Evolutionary conservation across 1,140 invertebrate species (phyloP), one percentile per base, ranked within the genome.

Genomic region (Nephila pilipes): DNA sequence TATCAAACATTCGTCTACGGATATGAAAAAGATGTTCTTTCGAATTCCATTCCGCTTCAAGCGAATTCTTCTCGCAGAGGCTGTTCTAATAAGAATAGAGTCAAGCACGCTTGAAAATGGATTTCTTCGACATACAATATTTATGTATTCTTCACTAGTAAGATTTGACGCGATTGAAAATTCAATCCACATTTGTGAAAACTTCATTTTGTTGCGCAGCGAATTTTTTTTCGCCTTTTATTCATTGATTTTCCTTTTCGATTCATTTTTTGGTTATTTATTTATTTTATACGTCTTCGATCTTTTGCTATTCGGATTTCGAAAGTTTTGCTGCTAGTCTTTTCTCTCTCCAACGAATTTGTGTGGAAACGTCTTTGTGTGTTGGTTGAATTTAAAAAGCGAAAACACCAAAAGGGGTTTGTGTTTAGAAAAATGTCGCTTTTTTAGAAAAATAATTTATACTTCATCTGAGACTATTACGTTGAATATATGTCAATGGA

Each of bases 121-220:
- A 85, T 85, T 85, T 85, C 55, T 58, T 25, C 54, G 54, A 10
- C 83, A 85, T 85, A 22, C 83, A 85, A 63, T 58, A 85, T 85
- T 57, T 85, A 85, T 85, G 16, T 36, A 60, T 58, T 85, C 83
- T 20, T 85, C n/a, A 20, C n/a, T 55, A n/a, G 80, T 55, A 22
- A 55, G 54, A 80, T 80, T 80, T 80, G 4, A 4, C 18, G 32
- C 18, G 38, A 5, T 46, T 80, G 32, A 80, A 83, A 83, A 83
- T 83, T 58, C 57, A 85, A 85, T 58, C 57, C 57, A 25, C 46
- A 57, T 36, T 85, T 58, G 55, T 58, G 57, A 36, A 32, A 25
- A 32, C 55, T 85, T 85, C 20, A 60, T 60, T 85, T 55, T n/a
- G 69, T 58, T 85, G 25, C 38, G 22, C 6, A 32, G 14, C 46